These are phyloP conservation scores for Xanthorhoe designata DNA, from an alignment of 2,888 invertebrate genomes.

Conservation along the genomic window DNA sequence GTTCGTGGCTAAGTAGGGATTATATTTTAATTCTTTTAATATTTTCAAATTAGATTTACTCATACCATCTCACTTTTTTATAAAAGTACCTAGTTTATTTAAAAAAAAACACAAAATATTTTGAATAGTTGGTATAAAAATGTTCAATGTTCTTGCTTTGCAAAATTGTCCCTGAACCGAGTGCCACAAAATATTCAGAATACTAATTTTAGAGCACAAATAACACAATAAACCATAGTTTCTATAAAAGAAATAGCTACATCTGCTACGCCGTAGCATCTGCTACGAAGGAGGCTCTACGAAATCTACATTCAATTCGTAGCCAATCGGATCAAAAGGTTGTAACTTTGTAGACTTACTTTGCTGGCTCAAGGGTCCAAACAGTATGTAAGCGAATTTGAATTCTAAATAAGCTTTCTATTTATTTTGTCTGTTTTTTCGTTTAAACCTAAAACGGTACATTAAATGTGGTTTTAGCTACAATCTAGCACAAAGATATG, in stretches of 20 bases:
- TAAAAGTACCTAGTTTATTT: no score
- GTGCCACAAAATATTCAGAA: background rate
- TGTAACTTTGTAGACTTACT: background rate
- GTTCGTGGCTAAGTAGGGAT: no score
- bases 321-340: background rate
- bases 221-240: background rate
- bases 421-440: background rate
- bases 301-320: background rate
- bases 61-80: no score
- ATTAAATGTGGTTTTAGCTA: background rate
- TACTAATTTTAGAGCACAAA: background rate
- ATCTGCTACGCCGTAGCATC: constrained; percentile 20
- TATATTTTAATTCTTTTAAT: no score
- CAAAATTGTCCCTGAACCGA: background rate
- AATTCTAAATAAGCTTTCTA: background rate
- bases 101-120: background rate
- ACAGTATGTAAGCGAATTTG: background rate
- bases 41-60: no score
- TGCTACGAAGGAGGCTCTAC: constrained; percentile 9
- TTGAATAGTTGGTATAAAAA: background rate
- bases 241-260: background rate
- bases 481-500: background rate
- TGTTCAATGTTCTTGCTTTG: background rate
- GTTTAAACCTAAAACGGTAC: background rate
- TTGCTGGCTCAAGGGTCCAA: background rate